Conservation (phyloP, 1,140 invertebrate genomes). For the Trichomalopsis sarcophagae region DNA sequence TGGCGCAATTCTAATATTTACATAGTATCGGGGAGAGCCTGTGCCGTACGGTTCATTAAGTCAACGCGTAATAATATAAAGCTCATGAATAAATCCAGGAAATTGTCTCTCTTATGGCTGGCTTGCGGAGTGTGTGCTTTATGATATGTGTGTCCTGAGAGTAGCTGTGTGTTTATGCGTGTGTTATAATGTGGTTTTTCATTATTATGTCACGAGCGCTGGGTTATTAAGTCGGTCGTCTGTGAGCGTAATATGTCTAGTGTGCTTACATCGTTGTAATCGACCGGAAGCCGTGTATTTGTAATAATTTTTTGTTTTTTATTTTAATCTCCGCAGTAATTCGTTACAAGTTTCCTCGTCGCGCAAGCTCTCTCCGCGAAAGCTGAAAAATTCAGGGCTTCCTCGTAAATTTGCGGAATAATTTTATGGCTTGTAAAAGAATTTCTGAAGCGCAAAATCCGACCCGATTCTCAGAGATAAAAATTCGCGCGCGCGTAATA, state of each 20-base stretch:
- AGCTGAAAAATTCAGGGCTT: not conserved
- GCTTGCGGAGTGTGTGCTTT: not conserved
- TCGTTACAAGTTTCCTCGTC: not conserved
- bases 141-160: too few species aligned
- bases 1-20: constrained; percentile 44
- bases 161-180: too few species aligned
- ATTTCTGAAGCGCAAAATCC: not conserved
- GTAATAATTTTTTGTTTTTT: too few species aligned
- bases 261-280: too few species aligned
- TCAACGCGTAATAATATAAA: constrained; percentile 17
- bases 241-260: not conserved
- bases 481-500: not conserved
- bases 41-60: constrained; percentile 24
- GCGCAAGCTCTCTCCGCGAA: not conserved
- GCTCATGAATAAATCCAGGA: constrained; percentile 38
- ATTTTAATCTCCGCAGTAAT: too few species aligned
- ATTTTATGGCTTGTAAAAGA: not conserved
- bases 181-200: not conserved
- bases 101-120: not conserved
- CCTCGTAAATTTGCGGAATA: not conserved
- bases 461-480: not conserved
- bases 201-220: not conserved
- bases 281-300: too few species aligned
- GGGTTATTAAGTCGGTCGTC: not conserved
- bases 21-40: constrained; percentile 19